Percentiles rank a stretch among this genome's conserved stretches.
These are phyloP conservation scores for Horisme vitalbata DNA, from an alignment of 2,888 invertebrate genomes.

Conservation along the genomic window DNA sequence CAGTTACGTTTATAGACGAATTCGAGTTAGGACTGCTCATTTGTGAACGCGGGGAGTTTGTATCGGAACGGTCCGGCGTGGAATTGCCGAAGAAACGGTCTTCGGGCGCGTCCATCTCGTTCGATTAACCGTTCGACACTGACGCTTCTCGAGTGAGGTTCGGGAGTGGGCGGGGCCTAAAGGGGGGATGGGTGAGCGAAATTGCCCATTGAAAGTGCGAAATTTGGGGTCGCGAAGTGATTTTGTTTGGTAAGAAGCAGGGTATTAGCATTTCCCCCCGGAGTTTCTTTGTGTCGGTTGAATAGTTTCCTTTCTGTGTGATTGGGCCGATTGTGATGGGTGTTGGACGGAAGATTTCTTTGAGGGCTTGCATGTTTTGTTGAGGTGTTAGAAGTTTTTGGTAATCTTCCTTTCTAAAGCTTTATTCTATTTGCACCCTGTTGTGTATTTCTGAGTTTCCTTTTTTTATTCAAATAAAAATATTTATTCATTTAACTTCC, in stretches of 20 bases:
- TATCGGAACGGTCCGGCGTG: constrained; percentile 71
- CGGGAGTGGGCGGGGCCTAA: constrained; percentile 57
- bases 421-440: too few relatives aligned
- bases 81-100: constrained; percentile 66
- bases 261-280: constrained; percentile 76
- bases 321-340: constrained; percentile 77
- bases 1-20: constrained; percentile 81
- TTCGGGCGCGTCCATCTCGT: constrained; percentile 70
- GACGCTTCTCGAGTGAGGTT: constrained; percentile 44
- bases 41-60: constrained; percentile 71
- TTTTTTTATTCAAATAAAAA: too few relatives aligned
- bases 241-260: constrained; percentile 77
- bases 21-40: constrained; percentile 77
- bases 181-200: constrained; percentile 59
- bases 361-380: constrained; percentile 33
- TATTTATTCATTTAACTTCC: too few relatives aligned
- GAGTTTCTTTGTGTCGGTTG: constrained; percentile 63
- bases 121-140: constrained; percentile 59
- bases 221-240: constrained; percentile 80
- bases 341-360: constrained; percentile 58
- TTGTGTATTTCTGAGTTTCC: too few relatives aligned
- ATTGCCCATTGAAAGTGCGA: constrained; percentile 82
- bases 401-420: neutral
- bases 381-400: constrained; percentile 32
- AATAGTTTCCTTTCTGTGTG: constrained; percentile 73